Base-by-base conservation (phyloP, 2,113 vertebrate species). In the Polyodon spathula region DNA sequence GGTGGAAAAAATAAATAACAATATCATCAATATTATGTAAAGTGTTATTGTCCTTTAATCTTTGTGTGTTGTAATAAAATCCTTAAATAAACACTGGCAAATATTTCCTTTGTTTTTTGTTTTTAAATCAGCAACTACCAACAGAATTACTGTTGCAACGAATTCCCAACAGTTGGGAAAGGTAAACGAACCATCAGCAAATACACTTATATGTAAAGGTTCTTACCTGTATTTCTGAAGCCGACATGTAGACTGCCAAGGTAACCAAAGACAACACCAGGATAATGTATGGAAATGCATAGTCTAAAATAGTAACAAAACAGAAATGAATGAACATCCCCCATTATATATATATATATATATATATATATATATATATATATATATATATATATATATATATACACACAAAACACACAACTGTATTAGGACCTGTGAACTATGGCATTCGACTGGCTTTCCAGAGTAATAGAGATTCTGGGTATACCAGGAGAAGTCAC, bases 251-350 rank as follows among this genome's bases (percentile, higher is more conserved):
- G 1, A 99, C 92, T 60, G 95, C 95, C 74, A 98, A 74, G 0
- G 96, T 99, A 27, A 99, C 87, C 74, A 99, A 73, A 5, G 96
- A 99, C 63, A 97, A 74, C 16, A 98, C 96, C 74, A 97, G 78
- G 54, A 97, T 89, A 70, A 99, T 98, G 72, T 93, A 98, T 0
- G 96, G 95, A 59, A 97, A 98, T 1, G 96, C 95, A 8, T 98
- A 99, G 72, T 98, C 96, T 99, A 71, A 71, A 80, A 72, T 70
- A 63, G 65, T 75, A 12, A 73, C 62, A 48, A 17, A 48, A 54
- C 54, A 8, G 75, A 38, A 59, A 56, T 42, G 14, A 60, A 48
- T n/a, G n/a, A n/a, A n/a, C n/a, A n/a, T n/a, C n/a, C n/a, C n/a
- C n/a, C 39, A 27, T 43, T 8, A 54, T 42, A 6, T 17, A 38